Conservation (phyloP, 2,797 vertebrate species). For the Cyprinodon diabolis region DNA sequence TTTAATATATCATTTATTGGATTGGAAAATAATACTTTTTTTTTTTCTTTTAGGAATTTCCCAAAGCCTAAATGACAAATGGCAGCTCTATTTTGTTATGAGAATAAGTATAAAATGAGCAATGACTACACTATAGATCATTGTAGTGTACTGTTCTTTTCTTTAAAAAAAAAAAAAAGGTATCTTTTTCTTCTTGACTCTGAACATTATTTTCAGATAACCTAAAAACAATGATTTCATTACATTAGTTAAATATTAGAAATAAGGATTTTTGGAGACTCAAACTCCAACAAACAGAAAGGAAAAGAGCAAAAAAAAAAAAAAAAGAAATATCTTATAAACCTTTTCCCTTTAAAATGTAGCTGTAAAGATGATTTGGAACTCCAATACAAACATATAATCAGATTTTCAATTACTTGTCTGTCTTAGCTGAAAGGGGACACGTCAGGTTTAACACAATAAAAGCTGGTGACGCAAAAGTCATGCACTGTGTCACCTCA, state of each 20-base stretch:
- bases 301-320: not conserved
- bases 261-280: not conserved
- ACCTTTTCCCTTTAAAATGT: not conserved
- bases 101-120: too few relatives aligned
- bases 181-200: too few relatives aligned
- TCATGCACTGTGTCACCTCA: slow-evolving; percentile 18
- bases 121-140: too few relatives aligned
- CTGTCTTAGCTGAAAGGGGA: slow-evolving; percentile 4
- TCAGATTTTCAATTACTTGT: not conserved
- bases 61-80: too few relatives aligned
- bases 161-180: too few relatives aligned
- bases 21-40: too few relatives aligned
- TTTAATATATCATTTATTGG: too few relatives aligned
- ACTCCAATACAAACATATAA: slow-evolving; percentile 20
- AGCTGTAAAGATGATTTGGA: not conserved
- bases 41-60: too few relatives aligned
- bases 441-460: slow-evolving; percentile 43
- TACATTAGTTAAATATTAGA: not conserved
- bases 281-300: not conserved
- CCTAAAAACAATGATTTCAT: too few relatives aligned
- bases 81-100: too few relatives aligned
- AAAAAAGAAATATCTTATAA: not conserved
- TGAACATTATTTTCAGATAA: too few relatives aligned
- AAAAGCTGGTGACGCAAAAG: slow-evolving; percentile 56
- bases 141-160: too few relatives aligned